Conservation (phyloP, 2,888 invertebrate species). For the Bugula neritina region DNA sequence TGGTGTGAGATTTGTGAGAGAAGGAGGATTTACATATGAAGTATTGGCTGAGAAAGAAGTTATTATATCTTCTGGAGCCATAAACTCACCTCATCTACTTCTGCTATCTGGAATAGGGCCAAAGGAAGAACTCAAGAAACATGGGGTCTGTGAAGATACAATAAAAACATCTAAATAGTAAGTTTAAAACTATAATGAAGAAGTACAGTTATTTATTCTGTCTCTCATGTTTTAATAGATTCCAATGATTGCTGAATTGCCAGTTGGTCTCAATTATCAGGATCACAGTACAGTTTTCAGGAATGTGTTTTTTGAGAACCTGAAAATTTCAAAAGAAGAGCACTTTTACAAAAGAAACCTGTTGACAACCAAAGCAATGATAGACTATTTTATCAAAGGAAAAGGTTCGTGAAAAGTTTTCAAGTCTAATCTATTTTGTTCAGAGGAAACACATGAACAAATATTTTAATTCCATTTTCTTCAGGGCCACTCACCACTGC, state of each 20-base stretch:
- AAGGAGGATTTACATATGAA: slow-evolving; percentile 35
- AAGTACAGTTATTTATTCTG: too few relatives aligned
- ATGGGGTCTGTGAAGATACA: slow-evolving; percentile 55
- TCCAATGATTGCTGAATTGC: slow-evolving; percentile 33
- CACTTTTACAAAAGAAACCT: background rate
- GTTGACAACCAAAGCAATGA: background rate
- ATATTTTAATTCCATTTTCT: too few relatives aligned
- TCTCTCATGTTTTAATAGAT: slow-evolving; percentile 29
- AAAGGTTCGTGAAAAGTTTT: background rate
- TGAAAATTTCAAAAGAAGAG: background rate
- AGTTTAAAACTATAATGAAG: too few relatives aligned
- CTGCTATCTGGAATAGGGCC: slow-evolving; percentile 53
- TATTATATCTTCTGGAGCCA: slow-evolving; percentile 49
- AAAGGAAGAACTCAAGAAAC: slow-evolving; percentile 41
- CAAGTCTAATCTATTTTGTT: too few relatives aligned
- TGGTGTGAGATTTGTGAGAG: slow-evolving; percentile 40
- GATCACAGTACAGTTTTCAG: slow-evolving; percentile 29
- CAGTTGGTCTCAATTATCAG: slow-evolving; percentile 36
- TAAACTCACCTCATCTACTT: slow-evolving; percentile 50
- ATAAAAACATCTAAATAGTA: too few relatives aligned
- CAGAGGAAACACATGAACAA: too few relatives aligned
- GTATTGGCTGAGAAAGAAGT: slow-evolving; percentile 42
- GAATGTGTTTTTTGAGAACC: slow-evolving; percentile 3
- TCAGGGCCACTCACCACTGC: background rate
- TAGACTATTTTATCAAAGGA: background rate